A percentile compares a stretch with the other conserved stretches of the same genome.
These are phyloP conservation scores for Pholis gunnellus DNA, from an alignment of 2,113 vertebrate species.

Conservation along the genomic window DNA sequence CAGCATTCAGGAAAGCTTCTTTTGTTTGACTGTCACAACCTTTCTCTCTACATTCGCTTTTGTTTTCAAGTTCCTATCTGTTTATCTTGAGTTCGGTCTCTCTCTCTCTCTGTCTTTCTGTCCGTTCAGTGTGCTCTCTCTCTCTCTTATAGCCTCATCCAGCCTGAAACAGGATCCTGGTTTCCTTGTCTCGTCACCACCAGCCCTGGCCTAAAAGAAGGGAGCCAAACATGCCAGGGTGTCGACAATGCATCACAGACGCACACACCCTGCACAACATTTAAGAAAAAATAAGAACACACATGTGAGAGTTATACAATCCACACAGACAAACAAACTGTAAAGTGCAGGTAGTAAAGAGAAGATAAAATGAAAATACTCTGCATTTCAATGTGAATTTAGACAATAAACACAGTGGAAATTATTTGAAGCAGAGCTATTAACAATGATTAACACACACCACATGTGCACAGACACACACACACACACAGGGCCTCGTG, in stretches of 20 bases:
- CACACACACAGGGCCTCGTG: not conserved
- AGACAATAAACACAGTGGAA: not conserved
- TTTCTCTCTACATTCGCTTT: not conserved
- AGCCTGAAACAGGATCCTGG: slow-evolving; percentile 90
- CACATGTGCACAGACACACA: not conserved
- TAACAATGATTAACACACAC: slow-evolving; percentile 10
- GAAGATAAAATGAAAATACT: not conserved
- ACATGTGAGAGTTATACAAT: not conserved
- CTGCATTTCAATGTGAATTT: not conserved
- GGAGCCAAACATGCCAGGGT: slow-evolving; percentile 80
- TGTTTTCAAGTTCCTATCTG: not conserved
- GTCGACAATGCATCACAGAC: slow-evolving; percentile 58
- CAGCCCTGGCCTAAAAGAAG: slow-evolving; percentile 74
- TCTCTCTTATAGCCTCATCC: slow-evolving; percentile 86
- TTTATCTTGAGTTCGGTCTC: slow-evolving; percentile 15
- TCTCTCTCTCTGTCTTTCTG: slow-evolving; percentile 34
- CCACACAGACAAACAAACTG: not conserved
- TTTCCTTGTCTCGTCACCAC: slow-evolving; percentile 77
- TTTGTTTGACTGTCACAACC: not conserved
- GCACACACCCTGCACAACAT: slow-evolving; percentile 7
- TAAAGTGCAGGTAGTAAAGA: not conserved
- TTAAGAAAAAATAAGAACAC: not conserved
- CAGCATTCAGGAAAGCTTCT: not conserved
- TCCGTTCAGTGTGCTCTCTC: slow-evolving; percentile 67
- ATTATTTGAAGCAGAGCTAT: slow-evolving; percentile 3